Conservation (phyloP, 2,113 vertebrate species). For the Solenodon paradoxus region DNA sequence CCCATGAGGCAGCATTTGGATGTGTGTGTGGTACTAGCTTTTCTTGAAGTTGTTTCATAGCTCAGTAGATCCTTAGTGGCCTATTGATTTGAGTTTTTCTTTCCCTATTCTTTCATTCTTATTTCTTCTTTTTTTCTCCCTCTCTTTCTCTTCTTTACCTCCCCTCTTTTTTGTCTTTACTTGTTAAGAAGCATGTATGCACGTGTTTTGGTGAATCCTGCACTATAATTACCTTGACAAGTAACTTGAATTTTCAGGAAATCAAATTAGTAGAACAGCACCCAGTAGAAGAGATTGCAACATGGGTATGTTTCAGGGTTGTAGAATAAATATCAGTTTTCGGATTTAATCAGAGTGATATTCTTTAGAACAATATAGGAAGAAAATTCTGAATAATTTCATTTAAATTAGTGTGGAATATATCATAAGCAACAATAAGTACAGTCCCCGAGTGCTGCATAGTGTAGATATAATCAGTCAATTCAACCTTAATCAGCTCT, state of each 20-base stretch:
- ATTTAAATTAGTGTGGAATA: background rate
- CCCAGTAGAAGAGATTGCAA: background rate
- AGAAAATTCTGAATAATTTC: conserved; percentile 4
- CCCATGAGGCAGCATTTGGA: background rate
- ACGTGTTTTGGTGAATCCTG: background rate
- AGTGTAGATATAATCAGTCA: background rate
- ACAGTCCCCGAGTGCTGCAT: background rate
- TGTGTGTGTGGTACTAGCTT: background rate
- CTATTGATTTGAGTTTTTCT: background rate
- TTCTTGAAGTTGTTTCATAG: background rate
- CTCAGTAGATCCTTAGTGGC: background rate
- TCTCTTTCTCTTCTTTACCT: background rate
- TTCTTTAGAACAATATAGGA: background rate
- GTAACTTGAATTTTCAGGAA: background rate
- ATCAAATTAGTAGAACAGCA: background rate
- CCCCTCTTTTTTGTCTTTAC: background rate
- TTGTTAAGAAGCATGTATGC: background rate
- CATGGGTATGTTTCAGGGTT: background rate
- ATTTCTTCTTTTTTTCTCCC: background rate
- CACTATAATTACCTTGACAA: conserved; percentile 27
- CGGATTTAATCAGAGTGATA: background rate
- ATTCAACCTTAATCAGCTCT: background rate
- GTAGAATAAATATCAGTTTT: conserved; percentile 28
- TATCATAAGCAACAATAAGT: background rate
- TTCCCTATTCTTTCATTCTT: background rate